Conservation (phyloP, 1,140 invertebrate genomes). For the Drosophila sechellia region DNA sequence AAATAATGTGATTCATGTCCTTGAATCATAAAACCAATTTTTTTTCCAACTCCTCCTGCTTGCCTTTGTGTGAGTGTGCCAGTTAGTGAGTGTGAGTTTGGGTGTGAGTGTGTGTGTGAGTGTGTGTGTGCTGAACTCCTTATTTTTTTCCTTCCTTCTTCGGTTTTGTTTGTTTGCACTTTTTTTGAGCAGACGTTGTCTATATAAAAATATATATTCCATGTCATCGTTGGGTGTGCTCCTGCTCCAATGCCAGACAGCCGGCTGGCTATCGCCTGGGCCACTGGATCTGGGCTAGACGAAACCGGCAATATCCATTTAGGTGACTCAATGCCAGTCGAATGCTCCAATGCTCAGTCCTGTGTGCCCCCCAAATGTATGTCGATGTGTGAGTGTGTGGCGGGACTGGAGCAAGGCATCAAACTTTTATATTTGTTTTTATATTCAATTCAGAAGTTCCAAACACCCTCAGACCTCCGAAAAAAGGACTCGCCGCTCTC, state of each 20-base stretch:
- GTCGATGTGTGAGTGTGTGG: constrained; percentile 1
- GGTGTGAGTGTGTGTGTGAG: constrained; percentile 41
- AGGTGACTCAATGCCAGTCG: constrained; percentile 63
- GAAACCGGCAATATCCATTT: constrained; percentile 69
- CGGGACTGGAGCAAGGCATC: constrained; percentile 44
- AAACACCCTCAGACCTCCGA: constrained; percentile 21
- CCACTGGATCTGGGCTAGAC: constrained; percentile 58
- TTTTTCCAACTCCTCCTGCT: constrained; percentile 58
- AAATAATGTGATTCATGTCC: constrained; percentile 83
- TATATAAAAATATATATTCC: constrained; percentile 80
- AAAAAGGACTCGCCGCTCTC: constrained; percentile 21
- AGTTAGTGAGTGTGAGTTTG: not conserved
- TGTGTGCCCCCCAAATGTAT: constrained; percentile 4
- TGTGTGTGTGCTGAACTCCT: constrained; percentile 55
- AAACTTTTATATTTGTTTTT: constrained; percentile 80
- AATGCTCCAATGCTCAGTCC: constrained; percentile 38
- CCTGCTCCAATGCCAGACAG: constrained; percentile 59
- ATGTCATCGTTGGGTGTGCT: constrained; percentile 60
- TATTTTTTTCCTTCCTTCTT: constrained; percentile 57
- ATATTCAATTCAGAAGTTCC: constrained; percentile 76
- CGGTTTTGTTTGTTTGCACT: constrained; percentile 76
- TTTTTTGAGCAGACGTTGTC: constrained; percentile 80
- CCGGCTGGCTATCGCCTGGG: constrained; percentile 30
- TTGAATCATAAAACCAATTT: constrained; percentile 83
- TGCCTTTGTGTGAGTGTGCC: constrained; percentile 34